A percentile compares a stretch with the other conserved stretches of the same genome.
These are phyloP conservation scores for Agriotes lineatus DNA, from an alignment of 2,888 invertebrate species.

Conservation along the genomic window DNA sequence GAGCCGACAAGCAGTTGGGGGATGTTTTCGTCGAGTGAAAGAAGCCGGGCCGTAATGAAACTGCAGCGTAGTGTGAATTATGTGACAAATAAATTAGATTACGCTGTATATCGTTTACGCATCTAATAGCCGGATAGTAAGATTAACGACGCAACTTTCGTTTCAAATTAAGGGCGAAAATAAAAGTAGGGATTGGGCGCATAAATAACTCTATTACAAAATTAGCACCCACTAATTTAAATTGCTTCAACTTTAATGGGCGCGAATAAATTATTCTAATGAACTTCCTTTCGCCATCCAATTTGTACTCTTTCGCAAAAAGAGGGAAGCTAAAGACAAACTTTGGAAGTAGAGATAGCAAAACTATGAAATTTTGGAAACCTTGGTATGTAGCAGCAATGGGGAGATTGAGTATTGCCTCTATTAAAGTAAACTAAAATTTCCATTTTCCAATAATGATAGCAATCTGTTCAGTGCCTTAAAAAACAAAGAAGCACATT, in stretches of 20 bases:
- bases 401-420: no score
- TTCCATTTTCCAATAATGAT: no score
- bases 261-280: conserved; percentile 15
- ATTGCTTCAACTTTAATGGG: conserved; percentile 18
- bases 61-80: conserved; percentile 21
- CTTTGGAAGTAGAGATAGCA: no score
- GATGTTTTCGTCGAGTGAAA: no score
- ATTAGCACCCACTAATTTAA: conserved; percentile 21
- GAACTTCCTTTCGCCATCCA: conserved; percentile 1
- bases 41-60: no score
- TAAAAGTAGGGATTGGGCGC: conserved; percentile 10
- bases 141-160: conserved; percentile 23
- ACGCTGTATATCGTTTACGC: conserved; percentile 21
- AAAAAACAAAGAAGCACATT: no score
- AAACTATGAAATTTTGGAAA: no score
- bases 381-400: no score
- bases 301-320: conserved; percentile 1
- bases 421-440: no score
- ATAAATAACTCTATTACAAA: conserved; percentile 24
- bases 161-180: conserved; percentile 21
- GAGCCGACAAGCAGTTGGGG: no score
- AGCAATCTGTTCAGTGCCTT: no score
- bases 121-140: conserved; percentile 22
- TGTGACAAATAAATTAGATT: conserved; percentile 25
- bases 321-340: no score